Evolutionary conservation across 2,888 invertebrate species (phyloP).

Genomic region (Yponomeuta evonymella): DNA sequence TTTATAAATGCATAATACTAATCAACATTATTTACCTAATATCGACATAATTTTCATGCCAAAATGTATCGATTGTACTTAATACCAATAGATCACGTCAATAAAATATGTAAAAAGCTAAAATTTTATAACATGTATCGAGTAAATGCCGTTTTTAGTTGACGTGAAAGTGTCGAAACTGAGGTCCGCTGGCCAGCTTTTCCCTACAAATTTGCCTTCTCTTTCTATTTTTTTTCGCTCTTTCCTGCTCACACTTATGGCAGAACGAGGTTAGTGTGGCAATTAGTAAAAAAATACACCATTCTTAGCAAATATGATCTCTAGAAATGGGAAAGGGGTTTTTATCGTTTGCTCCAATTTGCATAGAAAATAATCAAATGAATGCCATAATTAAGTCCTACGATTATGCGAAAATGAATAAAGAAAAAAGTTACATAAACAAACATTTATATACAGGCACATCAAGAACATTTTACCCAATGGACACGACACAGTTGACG

Average conservation of each 20-base stretch:
- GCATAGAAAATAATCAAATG: too few relatives aligned
- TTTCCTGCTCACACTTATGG: conserved; percentile 40
- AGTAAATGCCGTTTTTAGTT: conserved; percentile 12
- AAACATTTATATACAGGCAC: too few relatives aligned
- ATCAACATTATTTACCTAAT: too few relatives aligned
- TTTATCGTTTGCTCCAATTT: not conserved
- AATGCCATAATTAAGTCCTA: too few relatives aligned
- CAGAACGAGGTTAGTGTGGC: conserved; percentile 42
- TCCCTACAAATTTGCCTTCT: conserved; percentile 42
- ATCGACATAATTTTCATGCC: too few relatives aligned
- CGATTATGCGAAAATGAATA: too few relatives aligned
- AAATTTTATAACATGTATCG: not conserved
- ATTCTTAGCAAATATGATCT: not conserved
- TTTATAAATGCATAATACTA: too few relatives aligned
- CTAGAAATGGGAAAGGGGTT: conserved; percentile 9
- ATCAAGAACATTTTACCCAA: too few relatives aligned
- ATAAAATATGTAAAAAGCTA: not conserved
- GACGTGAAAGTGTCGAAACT: conserved; percentile 34
- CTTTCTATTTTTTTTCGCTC: conserved; percentile 36
- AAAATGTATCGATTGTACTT: too few relatives aligned
- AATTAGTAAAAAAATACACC: conserved; percentile 15
- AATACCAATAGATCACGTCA: not conserved
- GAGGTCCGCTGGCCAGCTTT: conserved; percentile 65
- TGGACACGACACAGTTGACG: too few relatives aligned
- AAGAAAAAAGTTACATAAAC: too few relatives aligned